Evolutionary conservation across 1,140 invertebrate species (phyloP), one percentile per base, ranked within the genome.

Genomic region (Hyposmocoma kahamanoa): DNA sequence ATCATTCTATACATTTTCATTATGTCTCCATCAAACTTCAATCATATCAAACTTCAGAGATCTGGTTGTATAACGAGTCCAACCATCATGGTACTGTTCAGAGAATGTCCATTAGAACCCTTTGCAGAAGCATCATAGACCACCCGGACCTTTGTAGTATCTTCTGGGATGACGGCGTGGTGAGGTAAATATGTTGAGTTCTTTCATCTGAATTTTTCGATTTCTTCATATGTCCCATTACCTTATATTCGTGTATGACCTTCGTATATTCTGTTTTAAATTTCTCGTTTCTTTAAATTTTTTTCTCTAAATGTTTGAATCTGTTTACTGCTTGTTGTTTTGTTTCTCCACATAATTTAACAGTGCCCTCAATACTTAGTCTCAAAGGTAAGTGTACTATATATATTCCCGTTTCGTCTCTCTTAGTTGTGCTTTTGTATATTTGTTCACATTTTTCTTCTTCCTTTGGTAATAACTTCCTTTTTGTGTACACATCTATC

Each of bases 51-150:
- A 34, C 41, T 54, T 39, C 56, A 22, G n/a, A 63, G 50, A 50
- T 63, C 57, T 43, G 45, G 53, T 32, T 63, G 60, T 50, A 63
- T 42, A 8, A 52, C 50, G 20, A 47, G 61, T 10, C 57, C 61
- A 21, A 50, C 22, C 54, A 64, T 51, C 61, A 64, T 57, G 9
- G 21, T 41, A 3, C 53, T 47, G 26, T 59, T 62, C n/a, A 59
- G 47, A 42, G 49, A 56, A 38, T 52, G 48, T 18, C 50, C 53
- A 11, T 51, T 56, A 38, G 56, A 51, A 15, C 56, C 60, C 10
- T 56, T 56, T 8, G 56, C 56, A 38, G 53, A 56, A 3, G 57
- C 61, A 36, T 60, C 61, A 39, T 47, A 64, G 0, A 68, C 62
- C 19, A 60, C 53, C 47, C 65, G 26, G 2, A 64, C 42, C 11